phyloP scores from a whole-genome alignment of 2,888 invertebrate genomes.

The Spisula subtruncata region DNA sequence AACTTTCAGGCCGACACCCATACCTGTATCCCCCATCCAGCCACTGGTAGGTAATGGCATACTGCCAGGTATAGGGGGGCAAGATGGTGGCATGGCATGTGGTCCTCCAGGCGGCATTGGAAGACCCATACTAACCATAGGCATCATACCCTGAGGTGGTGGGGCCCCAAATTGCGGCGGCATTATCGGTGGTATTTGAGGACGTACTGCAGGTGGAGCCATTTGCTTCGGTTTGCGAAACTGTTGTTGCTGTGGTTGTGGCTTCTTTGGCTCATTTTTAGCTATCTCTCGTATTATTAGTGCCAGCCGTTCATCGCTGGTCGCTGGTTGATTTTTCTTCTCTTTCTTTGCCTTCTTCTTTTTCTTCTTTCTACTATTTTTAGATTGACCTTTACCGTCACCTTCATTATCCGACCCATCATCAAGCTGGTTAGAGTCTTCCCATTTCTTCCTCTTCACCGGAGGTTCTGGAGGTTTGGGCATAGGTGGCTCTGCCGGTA shows the following conservation, averaged over 20 bases:
- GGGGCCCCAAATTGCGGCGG: slow-evolving; percentile 36
- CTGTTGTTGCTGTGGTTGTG: neutral
- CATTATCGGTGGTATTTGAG: slow-evolving; percentile 48
- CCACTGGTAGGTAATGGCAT: slow-evolving; percentile 21
- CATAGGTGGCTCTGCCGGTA: slow-evolving; percentile 62
- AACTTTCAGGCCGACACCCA: slow-evolving; percentile 31
- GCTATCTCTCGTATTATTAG: slow-evolving; percentile 66
- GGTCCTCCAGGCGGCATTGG: slow-evolving; percentile 6
- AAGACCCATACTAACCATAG: slow-evolving; percentile 31
- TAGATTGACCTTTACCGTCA: slow-evolving; percentile 50
- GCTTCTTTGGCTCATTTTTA: slow-evolving; percentile 55
- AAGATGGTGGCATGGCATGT: slow-evolving; percentile 30
- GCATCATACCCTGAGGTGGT: slow-evolving; percentile 31
- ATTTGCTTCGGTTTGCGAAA: neutral
- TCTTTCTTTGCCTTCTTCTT: slow-evolving; percentile 49
- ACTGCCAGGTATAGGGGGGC: slow-evolving; percentile 11
- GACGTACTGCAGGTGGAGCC: neutral
- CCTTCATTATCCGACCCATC: slow-evolving; percentile 51
- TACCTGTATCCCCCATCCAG: slow-evolving; percentile 34
- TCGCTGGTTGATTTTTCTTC: slow-evolving; percentile 45
- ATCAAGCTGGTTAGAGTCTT: slow-evolving; percentile 33
- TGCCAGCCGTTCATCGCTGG: slow-evolving; percentile 63
- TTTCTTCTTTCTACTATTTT: slow-evolving; percentile 42
- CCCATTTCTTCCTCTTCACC: slow-evolving; percentile 43
- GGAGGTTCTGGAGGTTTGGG: slow-evolving; percentile 67